A percentile compares a stretch with the other conserved stretches of the same genome.
Evolutionary conservation across 2,888 invertebrate species (phyloP).

Genomic region (Dendrolimus houi): DNA sequence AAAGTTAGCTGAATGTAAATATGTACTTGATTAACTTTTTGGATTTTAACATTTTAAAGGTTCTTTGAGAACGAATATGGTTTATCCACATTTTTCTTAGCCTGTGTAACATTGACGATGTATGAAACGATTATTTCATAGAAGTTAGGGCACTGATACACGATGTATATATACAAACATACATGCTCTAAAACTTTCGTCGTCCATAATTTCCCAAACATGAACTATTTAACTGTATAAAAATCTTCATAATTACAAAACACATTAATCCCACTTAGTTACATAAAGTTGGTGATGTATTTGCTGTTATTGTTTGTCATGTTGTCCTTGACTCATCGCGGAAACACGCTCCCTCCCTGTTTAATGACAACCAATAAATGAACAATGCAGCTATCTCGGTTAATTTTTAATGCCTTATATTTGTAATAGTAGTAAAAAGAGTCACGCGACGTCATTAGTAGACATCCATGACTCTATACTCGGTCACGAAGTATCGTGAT

Average conservation of each 20-base stretch:
- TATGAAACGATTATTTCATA: no score
- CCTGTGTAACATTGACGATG: no score
- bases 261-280: background rate
- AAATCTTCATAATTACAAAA: background rate
- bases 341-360: slow-evolving; percentile 10
- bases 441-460: slow-evolving; percentile 23
- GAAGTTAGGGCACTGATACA: no score
- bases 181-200: no score
- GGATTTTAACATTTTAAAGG: no score
- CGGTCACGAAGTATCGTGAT: slow-evolving; percentile 32
- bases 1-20: slow-evolving; percentile 15
- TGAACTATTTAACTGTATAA: no score
- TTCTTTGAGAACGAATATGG: no score
- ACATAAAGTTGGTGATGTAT: background rate
- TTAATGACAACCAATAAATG: background rate
- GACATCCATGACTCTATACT: slow-evolving; percentile 5
- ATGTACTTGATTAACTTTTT: no score
- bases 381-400: slow-evolving; percentile 5
- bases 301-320: slow-evolving; percentile 13
- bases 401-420: background rate
- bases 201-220: no score
- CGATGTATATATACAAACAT: no score
- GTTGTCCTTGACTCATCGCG: slow-evolving; percentile 34
- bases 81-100: no score
- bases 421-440: slow-evolving; percentile 5